phyloP scores from a whole-genome alignment of 2,797 vertebrate species.

The Apodemus agrarius region DNA sequence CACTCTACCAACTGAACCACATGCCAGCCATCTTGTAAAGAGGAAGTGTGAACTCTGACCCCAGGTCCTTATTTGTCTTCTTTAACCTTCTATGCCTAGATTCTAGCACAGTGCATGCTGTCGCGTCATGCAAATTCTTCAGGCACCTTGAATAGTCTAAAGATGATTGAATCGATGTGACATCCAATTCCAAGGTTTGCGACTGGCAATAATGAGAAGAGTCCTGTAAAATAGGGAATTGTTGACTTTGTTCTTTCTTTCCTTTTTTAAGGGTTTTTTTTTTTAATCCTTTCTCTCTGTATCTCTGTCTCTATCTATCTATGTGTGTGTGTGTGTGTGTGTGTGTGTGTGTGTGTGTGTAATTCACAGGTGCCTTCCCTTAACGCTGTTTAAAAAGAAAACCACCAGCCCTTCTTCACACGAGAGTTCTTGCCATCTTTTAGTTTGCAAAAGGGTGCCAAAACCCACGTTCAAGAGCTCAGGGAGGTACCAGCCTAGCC shows the following conservation, averaged over 20 bases:
- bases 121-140: too few relatives aligned
- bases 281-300: not conserved
- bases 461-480: not conserved
- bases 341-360: not conserved
- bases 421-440: not conserved
- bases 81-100: not conserved
- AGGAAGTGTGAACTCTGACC: not conserved
- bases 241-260: not conserved
- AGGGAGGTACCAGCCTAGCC: not conserved
- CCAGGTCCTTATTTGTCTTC: not conserved
- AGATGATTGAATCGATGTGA: not conserved
- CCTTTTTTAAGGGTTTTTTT: not conserved
- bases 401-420: too few relatives aligned
- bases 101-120: not conserved
- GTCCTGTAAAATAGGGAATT: not conserved
- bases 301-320: not conserved
- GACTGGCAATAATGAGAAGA: not conserved
- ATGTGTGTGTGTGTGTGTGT: not conserved
- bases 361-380: not conserved
- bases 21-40: not conserved
- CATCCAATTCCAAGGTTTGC: not conserved
- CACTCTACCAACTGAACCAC: not conserved
- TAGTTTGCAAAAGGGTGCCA: not conserved
- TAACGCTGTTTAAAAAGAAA: not conserved
- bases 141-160: not conserved